Conservation (phyloP, 35 echinoderm and acorn worm species). For the Amphiura filiformis region DNA sequence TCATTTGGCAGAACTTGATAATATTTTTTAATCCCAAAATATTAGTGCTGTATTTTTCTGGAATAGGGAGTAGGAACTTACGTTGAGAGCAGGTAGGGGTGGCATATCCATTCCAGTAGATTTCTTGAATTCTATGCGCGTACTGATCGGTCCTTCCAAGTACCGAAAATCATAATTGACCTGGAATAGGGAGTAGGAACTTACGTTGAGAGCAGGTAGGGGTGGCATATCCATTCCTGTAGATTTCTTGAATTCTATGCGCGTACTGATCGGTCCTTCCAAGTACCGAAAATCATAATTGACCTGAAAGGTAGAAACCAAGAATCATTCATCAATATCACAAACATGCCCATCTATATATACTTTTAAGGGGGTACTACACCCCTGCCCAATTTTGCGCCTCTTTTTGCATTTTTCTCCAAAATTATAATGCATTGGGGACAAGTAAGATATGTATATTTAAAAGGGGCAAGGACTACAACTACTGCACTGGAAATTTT, state of each 20-base stretch:
- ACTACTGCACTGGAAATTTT: too few species aligned
- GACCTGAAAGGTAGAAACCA: conserved; percentile 23
- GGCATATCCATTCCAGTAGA: neutral
- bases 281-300: conserved; percentile 62
- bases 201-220: conserved; percentile 53
- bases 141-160: conserved; percentile 18
- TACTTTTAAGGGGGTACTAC: too few species aligned
- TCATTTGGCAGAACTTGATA: too few species aligned
- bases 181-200: conserved; percentile 39
- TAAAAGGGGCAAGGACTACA: too few species aligned
- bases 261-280: conserved; percentile 15
- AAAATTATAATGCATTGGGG: too few species aligned
- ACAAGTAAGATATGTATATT: too few species aligned
- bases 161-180: conserved; percentile 50
- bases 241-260: neutral
- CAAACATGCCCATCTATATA: too few species aligned
- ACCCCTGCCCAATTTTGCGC: too few species aligned
- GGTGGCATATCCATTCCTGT: conserved; percentile 6
- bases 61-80: conserved; percentile 35
- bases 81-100: conserved; percentile 42
- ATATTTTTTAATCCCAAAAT: too few species aligned
- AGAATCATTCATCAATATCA: too few species aligned
- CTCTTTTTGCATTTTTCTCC: too few species aligned
- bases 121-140: neutral
- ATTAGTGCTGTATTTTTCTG: too few species aligned